A percentile compares a stretch with the other conserved stretches of the same genome.
These are phyloP conservation scores for Rhagonycha lutea DNA, from an alignment of 2,888 invertebrate genomes.

Conservation along the genomic window DNA sequence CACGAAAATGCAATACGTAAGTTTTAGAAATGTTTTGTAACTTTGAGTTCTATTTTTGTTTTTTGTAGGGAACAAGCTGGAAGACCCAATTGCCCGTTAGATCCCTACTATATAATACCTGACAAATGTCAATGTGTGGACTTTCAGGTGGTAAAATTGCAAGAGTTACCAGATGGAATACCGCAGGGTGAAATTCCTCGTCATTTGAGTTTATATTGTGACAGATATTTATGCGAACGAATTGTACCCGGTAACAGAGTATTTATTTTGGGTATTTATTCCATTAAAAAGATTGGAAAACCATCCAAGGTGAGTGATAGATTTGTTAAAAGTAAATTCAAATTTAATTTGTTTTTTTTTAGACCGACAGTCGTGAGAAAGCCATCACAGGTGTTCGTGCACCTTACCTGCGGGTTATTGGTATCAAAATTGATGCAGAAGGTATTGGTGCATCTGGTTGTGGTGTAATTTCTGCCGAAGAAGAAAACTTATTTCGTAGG, in stretches of 20 bases:
- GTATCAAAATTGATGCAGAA: slow-evolving; percentile 84
- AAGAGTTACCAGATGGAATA: slow-evolving; percentile 92
- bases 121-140: slow-evolving; percentile 98
- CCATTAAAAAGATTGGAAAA: slow-evolving; percentile 85
- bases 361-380: slow-evolving; percentile 74
- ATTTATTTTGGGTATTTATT: slow-evolving; percentile 91
- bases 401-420: slow-evolving; percentile 93
- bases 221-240: slow-evolving; percentile 90
- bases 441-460: slow-evolving; percentile 69
- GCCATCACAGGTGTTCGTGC: slow-evolving; percentile 88
- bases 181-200: slow-evolving; percentile 98
- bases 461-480: slow-evolving; percentile 64
- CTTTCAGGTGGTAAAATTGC: slow-evolving; percentile 96
- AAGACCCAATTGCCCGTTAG: slow-evolving; percentile 89
- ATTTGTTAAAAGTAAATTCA: neutral
- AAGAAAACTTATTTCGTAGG: slow-evolving; percentile 81
- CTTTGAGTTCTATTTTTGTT: neutral
- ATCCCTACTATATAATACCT: slow-evolving; percentile 97
- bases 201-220: slow-evolving; percentile 92
- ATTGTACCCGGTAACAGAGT: slow-evolving; percentile 97
- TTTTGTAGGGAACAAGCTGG: slow-evolving; percentile 85
- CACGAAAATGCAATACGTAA: slow-evolving; percentile 91
- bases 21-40: slow-evolving; percentile 43
- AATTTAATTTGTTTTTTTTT: slow-evolving; percentile 30
- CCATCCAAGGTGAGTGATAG: slow-evolving; percentile 59